These are phyloP conservation scores for Barbus barbus DNA, from an alignment of 2,113 vertebrate genomes.

Conservation along the genomic window DNA sequence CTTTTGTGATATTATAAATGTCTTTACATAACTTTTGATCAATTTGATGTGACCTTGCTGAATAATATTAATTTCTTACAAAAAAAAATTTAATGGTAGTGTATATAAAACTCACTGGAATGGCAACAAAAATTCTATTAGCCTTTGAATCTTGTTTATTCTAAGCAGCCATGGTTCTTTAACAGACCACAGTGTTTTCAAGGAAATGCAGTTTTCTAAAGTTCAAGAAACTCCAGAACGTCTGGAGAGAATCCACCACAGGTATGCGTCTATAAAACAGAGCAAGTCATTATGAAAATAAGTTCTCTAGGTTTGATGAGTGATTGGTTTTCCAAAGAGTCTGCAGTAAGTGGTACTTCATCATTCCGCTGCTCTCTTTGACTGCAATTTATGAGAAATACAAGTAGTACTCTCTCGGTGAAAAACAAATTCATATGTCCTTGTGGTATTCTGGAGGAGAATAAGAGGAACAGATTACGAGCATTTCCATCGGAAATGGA, in stretches of 20 bases:
- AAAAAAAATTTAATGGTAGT: neutral
- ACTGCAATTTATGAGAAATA: constrained; percentile 51
- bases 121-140: neutral
- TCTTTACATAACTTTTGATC: too few species aligned
- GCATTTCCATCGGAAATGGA: constrained; percentile 53
- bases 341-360: constrained; percentile 45
- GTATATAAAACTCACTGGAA: neutral
- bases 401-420: constrained; percentile 34
- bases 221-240: neutral
- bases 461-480: constrained; percentile 52
- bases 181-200: neutral
- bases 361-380: constrained; percentile 38
- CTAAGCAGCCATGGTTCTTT: neutral
- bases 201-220: neutral
- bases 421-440: constrained; percentile 49
- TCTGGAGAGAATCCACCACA: constrained; percentile 21
- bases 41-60: too few species aligned
- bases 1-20: too few species aligned
- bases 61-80: neutral
- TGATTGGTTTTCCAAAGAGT: constrained; percentile 47
- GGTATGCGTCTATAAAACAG: constrained; percentile 39
- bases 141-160: neutral
- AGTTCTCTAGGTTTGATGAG: constrained; percentile 36
- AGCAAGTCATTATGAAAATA: constrained; percentile 38
- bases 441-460: constrained; percentile 49